Percentiles rank a stretch among this genome's conserved stretches.
phyloP scores from a whole-genome alignment of 2,113 vertebrate species.

The Mola mola region DNA sequence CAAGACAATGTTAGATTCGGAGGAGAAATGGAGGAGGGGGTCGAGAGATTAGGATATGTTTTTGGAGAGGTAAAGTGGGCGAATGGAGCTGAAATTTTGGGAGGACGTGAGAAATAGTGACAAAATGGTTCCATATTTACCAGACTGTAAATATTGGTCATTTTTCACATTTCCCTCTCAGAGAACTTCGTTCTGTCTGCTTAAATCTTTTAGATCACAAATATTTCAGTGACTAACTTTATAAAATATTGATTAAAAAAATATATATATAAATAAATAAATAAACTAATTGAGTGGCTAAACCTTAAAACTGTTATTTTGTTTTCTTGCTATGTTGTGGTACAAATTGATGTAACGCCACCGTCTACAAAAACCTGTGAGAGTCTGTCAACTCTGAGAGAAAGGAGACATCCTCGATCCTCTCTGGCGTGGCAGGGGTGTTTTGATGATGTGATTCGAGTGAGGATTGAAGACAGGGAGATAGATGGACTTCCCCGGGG shows the following conservation, averaged over 20 bases:
- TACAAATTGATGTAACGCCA: conserved; percentile 27
- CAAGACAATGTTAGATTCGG: conserved; percentile 68
- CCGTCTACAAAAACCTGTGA: conserved; percentile 21
- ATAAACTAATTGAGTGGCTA: conserved; percentile 36
- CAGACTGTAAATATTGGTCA: conserved; percentile 60
- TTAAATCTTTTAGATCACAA: conserved; percentile 12
- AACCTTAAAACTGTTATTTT: conserved; percentile 6
- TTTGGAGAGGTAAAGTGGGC: conserved; percentile 45
- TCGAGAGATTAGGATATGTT: conserved; percentile 58
- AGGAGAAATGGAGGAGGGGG: conserved; percentile 65
- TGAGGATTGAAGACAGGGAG: conserved; percentile 84
- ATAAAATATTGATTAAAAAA: conserved; percentile 3
- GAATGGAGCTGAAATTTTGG: conserved; percentile 54
- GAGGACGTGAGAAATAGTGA: conserved; percentile 46
- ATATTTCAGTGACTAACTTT: conserved; percentile 49
- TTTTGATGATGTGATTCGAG: conserved; percentile 82
- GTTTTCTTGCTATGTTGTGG: conserved; percentile 8
- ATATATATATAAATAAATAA: neutral
- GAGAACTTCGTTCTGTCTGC: conserved; percentile 17
- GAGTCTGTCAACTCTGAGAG: conserved; percentile 37
- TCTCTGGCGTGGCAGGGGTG: conserved; percentile 52
- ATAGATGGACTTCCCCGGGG: conserved; percentile 91
- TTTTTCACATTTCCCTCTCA: conserved; percentile 63
- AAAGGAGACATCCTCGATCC: conserved; percentile 57
- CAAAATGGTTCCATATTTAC: conserved; percentile 58